These are phyloP conservation scores for Porites evermanni DNA, from an alignment of 92 coral and sea anemone genomes.

Conservation along the genomic window DNA sequence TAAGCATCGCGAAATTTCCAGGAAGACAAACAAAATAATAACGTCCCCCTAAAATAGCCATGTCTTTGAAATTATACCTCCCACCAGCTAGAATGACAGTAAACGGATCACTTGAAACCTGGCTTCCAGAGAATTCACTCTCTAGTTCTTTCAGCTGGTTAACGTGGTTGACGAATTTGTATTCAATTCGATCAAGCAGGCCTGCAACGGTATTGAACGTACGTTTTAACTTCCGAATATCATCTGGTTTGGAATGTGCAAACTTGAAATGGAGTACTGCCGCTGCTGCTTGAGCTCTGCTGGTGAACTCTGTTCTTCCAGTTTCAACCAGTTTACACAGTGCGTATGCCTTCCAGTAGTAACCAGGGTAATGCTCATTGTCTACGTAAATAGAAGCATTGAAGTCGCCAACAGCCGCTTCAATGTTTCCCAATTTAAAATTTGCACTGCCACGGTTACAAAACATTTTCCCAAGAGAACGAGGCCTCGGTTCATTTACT, in stretches of 20 bases:
- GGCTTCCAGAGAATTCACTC: too few relatives aligned
- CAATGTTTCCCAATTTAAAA: not conserved
- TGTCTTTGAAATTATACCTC: not conserved
- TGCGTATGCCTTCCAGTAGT: conserved; percentile 10
- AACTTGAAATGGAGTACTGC: conserved; percentile 1
- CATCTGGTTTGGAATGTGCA: not conserved
- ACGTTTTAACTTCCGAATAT: not conserved
- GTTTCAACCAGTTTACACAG: not conserved
- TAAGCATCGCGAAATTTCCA: not conserved
- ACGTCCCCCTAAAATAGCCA: not conserved
- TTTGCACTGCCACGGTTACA: not conserved
- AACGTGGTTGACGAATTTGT: not conserved
- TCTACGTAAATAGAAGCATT: not conserved
- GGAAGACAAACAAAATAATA: conserved; percentile 8
- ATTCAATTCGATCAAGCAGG: not conserved
- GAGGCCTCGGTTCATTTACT: too few relatives aligned
- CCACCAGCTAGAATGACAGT: not conserved
- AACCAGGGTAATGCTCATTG: not conserved
- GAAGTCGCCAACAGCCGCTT: conserved; percentile 6
- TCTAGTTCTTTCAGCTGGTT: not conserved
- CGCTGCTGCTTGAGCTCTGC: conserved; percentile 1
- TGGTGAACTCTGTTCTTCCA: not conserved
- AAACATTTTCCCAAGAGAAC: not conserved
- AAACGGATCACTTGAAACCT: not conserved
- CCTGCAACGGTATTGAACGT: not conserved